phyloP scores from a whole-genome alignment of 2,797 vertebrate genomes.

The Fundulus diaphanus region DNA sequence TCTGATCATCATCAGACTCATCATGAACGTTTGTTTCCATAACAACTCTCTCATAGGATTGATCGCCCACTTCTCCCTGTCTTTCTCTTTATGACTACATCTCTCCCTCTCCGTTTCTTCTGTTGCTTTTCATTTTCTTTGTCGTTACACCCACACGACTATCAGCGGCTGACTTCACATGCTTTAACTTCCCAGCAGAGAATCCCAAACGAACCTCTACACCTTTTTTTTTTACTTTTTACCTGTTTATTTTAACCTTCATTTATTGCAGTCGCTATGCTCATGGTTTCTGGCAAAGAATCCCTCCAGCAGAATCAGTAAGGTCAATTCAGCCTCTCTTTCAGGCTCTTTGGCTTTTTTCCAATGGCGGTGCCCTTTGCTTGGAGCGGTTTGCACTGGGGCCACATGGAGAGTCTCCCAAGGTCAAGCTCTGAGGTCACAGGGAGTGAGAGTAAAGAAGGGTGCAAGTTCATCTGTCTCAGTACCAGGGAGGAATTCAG shows the following conservation, averaged over 20 bases:
- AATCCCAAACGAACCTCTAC: constrained; percentile 18
- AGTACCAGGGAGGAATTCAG: neutral
- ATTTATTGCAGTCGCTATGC: constrained; percentile 4
- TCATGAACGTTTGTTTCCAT: constrained; percentile 82
- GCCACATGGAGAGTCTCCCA: constrained; percentile 19
- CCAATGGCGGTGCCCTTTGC: constrained; percentile 11
- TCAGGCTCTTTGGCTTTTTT: constrained; percentile 6
- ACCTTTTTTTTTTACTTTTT: constrained; percentile 2
- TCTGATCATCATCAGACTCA: constrained; percentile 67
- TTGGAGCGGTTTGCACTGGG: constrained; percentile 27
- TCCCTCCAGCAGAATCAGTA: constrained; percentile 21
- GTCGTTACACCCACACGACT: constrained; percentile 62
- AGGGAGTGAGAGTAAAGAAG: neutral
- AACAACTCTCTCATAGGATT: constrained; percentile 77
- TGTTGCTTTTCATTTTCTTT: constrained; percentile 60
- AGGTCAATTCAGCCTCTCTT: constrained; percentile 23
- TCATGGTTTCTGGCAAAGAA: constrained; percentile 32
- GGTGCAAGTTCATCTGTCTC: neutral
- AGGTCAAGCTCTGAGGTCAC: constrained; percentile 43
- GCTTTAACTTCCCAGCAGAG: constrained; percentile 38
- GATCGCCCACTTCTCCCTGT: constrained; percentile 77
- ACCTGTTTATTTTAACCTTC: neutral
- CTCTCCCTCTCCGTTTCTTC: constrained; percentile 46
- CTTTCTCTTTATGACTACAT: constrained; percentile 49
- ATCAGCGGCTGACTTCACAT: constrained; percentile 44